A percentile compares a stretch with the other conserved stretches of the same genome.
These are phyloP conservation scores for Oscheius sp. DNA, from an alignment of 2,888 invertebrate species.

Conservation along the genomic window DNA sequence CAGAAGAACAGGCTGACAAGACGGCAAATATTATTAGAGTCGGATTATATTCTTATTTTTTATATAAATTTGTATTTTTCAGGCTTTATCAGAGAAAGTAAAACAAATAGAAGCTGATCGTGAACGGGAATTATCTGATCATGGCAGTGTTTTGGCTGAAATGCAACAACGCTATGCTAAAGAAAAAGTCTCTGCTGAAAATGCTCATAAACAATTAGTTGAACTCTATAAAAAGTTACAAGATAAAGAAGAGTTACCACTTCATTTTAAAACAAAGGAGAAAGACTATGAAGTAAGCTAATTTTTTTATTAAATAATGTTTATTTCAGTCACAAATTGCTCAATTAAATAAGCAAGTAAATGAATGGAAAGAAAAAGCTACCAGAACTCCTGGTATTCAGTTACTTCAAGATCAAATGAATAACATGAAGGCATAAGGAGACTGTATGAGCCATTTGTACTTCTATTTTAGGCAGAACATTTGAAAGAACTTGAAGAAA, in stretches of 20 bases:
- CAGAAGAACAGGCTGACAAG: constrained; percentile 42
- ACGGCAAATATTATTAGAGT: constrained; percentile 41
- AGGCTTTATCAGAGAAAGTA: constrained; percentile 74
- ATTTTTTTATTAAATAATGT: not conserved
- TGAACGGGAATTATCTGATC: constrained; percentile 84
- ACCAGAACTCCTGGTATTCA: constrained; percentile 79
- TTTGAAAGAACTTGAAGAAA: constrained; percentile 16
- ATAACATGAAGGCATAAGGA: constrained; percentile 60
- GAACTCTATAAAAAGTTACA: constrained; percentile 61
- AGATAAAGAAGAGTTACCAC: constrained; percentile 49
- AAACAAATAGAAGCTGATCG: constrained; percentile 84
- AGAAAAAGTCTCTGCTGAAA: constrained; percentile 83
- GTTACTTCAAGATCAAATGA: constrained; percentile 56
- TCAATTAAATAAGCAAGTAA: constrained; percentile 31
- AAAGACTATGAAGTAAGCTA: constrained; percentile 74
- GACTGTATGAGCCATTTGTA: too few relatives aligned
- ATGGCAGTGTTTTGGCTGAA: constrained; percentile 84
- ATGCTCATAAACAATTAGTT: constrained; percentile 79
- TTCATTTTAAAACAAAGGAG: constrained; percentile 74
- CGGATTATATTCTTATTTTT: too few relatives aligned
- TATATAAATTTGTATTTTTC: not conserved
- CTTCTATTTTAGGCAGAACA: constrained; percentile 4
- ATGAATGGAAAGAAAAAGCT: constrained; percentile 74
- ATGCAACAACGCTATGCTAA: constrained; percentile 83
- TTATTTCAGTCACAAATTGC: constrained; percentile 21